Evolutionary conservation across 2,888 invertebrate species (phyloP).

Genomic region (Coremacera marginata): DNA sequence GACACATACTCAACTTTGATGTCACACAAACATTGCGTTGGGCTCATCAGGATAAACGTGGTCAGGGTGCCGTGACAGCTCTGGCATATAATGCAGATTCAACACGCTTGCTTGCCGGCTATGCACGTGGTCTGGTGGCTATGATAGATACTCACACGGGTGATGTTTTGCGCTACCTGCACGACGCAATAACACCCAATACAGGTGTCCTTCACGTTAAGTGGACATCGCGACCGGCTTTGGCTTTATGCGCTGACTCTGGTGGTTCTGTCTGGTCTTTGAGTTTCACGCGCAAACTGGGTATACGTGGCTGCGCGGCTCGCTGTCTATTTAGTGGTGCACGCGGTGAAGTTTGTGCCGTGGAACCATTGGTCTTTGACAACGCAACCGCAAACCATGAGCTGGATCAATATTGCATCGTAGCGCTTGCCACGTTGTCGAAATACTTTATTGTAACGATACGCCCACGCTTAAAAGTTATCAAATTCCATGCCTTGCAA

Average conservation of each 20-base stretch:
- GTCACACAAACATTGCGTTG: constrained; percentile 88
- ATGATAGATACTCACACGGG: constrained; percentile 91
- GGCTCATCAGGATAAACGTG: constrained; percentile 78
- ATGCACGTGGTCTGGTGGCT: constrained; percentile 84
- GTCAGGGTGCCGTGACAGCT: constrained; percentile 84
- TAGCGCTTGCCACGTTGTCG: constrained; percentile 94
- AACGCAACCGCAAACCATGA: constrained; percentile 73
- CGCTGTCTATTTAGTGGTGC: constrained; percentile 97
- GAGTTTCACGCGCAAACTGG: constrained; percentile 88
- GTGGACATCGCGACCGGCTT: constrained; percentile 77
- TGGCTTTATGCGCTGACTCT: constrained; percentile 88
- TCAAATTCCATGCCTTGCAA: constrained; percentile 82
- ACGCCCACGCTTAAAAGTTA: constrained; percentile 81
- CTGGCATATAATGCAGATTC: constrained; percentile 90
- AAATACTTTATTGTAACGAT: constrained; percentile 83
- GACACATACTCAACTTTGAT: constrained; percentile 89
- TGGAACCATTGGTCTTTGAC: constrained; percentile 75
- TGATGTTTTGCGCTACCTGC: constrained; percentile 79
- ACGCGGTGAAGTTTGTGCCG: constrained; percentile 89
- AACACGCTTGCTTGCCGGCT: constrained; percentile 84
- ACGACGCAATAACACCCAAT: constrained; percentile 86
- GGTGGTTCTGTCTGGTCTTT: constrained; percentile 97
- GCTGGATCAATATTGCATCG: constrained; percentile 80
- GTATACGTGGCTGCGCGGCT: constrained; percentile 88
- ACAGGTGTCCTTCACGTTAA: constrained; percentile 82